Conservation (phyloP, 2,888 invertebrate genomes). For the Ochropleura leucogaster region DNA sequence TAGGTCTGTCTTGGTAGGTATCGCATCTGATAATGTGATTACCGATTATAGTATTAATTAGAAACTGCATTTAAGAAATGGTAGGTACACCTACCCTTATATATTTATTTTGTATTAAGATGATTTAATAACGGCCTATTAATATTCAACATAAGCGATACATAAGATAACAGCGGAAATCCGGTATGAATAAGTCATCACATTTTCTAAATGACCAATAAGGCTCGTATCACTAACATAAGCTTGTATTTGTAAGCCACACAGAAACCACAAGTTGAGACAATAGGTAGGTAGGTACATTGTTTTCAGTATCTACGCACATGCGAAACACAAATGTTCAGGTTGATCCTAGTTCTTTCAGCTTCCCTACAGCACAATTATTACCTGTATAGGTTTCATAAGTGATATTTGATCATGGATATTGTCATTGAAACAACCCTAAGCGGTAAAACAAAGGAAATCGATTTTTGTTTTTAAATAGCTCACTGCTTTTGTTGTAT, state of each 20-base stretch:
- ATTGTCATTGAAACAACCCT: background rate
- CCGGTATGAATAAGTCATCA: conserved; percentile 2
- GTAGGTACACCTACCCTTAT: background rate
- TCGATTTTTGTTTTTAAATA: conserved; percentile 12
- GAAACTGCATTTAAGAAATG: too few species aligned
- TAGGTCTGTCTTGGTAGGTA: background rate
- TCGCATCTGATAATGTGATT: background rate
- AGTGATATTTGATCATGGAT: background rate
- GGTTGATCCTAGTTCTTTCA: background rate
- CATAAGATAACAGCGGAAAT: conserved; percentile 22
- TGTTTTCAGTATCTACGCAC: background rate
- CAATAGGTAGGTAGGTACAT: background rate
- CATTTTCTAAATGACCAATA: background rate
- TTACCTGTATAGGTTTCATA: background rate
- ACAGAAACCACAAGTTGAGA: background rate
- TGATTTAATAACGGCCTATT: background rate
- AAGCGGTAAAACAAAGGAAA: conserved; percentile 18
- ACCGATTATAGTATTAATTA: background rate
- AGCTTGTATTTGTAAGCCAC: background rate
- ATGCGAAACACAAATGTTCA: background rate
- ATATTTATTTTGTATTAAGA: background rate
- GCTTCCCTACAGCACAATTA: background rate
- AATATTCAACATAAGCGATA: conserved; percentile 9
- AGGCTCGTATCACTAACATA: background rate
- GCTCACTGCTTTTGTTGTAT: background rate